Evolutionary conservation across 2,888 invertebrate species (phyloP).

Genomic region (Eilema sororculum): DNA sequence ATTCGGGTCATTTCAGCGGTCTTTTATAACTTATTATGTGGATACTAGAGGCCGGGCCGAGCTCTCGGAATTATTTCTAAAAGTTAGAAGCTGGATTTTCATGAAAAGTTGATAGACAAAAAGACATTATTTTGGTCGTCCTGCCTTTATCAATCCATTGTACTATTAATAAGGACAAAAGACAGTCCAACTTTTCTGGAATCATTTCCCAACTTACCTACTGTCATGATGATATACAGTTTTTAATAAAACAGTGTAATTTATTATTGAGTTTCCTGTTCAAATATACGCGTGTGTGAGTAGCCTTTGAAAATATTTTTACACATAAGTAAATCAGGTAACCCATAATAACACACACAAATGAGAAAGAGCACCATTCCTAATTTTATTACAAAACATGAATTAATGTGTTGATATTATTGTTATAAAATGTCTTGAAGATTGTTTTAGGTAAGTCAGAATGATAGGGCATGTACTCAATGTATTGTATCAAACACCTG

Average conservation of each 20-base stretch:
- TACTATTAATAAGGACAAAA: not conserved
- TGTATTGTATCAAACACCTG: not conserved
- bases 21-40: slow-evolving; percentile 40
- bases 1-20: slow-evolving; percentile 48
- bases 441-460: not conserved
- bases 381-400: too few species aligned
- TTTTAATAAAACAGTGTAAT: too few species aligned
- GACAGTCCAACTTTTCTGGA: not conserved
- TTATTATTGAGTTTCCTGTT: not conserved
- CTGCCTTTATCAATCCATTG: not conserved
- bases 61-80: slow-evolving; percentile 6
- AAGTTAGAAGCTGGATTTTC: slow-evolving; percentile 6
- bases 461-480: not conserved
- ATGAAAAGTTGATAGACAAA: not conserved
- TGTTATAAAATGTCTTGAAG: not conserved
- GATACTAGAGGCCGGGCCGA: slow-evolving; percentile 38
- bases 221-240: not conserved
- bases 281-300: not conserved
- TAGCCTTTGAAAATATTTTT: too few species aligned
- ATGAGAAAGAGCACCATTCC: too few species aligned
- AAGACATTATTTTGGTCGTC: slow-evolving; percentile 5
- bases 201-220: not conserved
- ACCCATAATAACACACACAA: too few species aligned
- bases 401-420: too few species aligned
- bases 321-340: not conserved